Conservation (phyloP, 2,888 invertebrate species). For the Shargacucullia verbasci region DNA sequence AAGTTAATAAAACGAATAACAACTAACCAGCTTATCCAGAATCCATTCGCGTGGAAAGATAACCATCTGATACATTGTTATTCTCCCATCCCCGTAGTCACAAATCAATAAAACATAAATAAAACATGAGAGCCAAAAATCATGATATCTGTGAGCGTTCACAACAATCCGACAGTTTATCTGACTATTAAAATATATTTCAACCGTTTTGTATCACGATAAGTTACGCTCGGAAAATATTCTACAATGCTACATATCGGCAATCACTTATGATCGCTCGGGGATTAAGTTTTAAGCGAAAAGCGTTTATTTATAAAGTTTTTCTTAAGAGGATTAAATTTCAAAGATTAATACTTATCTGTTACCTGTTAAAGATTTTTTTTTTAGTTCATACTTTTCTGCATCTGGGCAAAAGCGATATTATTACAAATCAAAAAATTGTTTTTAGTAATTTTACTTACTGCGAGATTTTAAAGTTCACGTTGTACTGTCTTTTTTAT, state of each 20-base stretch:
- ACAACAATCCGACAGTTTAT: slow-evolving; percentile 55
- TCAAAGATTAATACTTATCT: no score
- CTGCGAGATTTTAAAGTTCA: no score
- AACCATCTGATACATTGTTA: slow-evolving; percentile 25
- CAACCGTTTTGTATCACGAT: slow-evolving; percentile 57
- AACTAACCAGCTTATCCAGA: background rate
- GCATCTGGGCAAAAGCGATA: no score
- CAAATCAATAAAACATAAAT: slow-evolving; percentile 45
- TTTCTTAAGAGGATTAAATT: no score
- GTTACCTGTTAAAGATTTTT: no score
- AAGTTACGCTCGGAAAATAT: slow-evolving; percentile 49
- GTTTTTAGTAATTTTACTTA: no score
- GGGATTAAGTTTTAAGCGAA: slow-evolving; percentile 31
- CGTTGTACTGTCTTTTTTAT: no score
- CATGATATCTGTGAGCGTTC: slow-evolving; percentile 38
- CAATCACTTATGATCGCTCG: slow-evolving; percentile 51
- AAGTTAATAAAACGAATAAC: background rate
- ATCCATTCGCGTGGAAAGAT: background rate
- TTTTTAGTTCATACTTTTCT: no score
- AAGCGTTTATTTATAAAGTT: slow-evolving; percentile 3
- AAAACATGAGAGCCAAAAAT: slow-evolving; percentile 31
- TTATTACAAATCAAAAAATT: no score
- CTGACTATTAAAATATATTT: slow-evolving; percentile 61
- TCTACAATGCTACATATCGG: slow-evolving; percentile 48
- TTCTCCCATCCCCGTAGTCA: slow-evolving; percentile 4